Percentiles rank a stretch among this genome's conserved stretches.
phyloP scores from a whole-genome alignment of 2,888 invertebrate genomes.

The Rhingia campestris region DNA sequence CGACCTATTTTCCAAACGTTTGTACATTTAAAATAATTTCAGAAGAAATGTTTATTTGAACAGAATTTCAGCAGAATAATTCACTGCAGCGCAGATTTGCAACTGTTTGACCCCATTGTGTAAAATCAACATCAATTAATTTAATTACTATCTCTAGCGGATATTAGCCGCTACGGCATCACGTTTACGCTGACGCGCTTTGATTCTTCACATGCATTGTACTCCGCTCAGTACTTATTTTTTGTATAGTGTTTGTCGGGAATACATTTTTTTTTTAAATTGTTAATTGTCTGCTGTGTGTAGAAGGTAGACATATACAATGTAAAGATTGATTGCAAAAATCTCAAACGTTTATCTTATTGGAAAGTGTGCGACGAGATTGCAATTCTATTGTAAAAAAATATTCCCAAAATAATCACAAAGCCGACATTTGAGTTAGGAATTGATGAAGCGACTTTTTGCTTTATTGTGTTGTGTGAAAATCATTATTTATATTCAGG shows the following conservation, averaged over 20 bases:
- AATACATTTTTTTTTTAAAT: conserved; percentile 6
- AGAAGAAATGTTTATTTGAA: not conserved
- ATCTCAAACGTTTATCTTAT: conserved; percentile 7
- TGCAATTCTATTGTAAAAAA: conserved; percentile 8
- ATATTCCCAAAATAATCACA: conserved; percentile 1
- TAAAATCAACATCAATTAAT: conserved; percentile 21
- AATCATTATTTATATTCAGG: not conserved
- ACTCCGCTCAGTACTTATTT: conserved; percentile 1
- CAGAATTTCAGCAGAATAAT: not conserved
- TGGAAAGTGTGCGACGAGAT: not conserved
- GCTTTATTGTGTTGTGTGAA: not conserved
- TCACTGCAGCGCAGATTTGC: too few relatives aligned
- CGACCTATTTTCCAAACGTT: too few relatives aligned
- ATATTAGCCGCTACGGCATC: conserved; percentile 13
- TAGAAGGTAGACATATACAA: too few relatives aligned
- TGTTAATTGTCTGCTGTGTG: conserved; percentile 5
- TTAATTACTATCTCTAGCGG: conserved; percentile 23
- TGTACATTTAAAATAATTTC: too few relatives aligned
- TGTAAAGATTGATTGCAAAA: not conserved
- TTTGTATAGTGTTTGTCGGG: not conserved
- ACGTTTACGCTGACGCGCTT: not conserved
- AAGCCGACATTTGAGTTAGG: conserved; percentile 14
- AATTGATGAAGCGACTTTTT: conserved; percentile 17
- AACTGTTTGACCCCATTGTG: conserved; percentile 7
- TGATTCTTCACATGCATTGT: not conserved